Percentiles rank a stretch among this genome's conserved stretches.
Evolutionary conservation across 2,888 invertebrate genomes (phyloP).

Genomic region (Limnephilus lunatus): DNA sequence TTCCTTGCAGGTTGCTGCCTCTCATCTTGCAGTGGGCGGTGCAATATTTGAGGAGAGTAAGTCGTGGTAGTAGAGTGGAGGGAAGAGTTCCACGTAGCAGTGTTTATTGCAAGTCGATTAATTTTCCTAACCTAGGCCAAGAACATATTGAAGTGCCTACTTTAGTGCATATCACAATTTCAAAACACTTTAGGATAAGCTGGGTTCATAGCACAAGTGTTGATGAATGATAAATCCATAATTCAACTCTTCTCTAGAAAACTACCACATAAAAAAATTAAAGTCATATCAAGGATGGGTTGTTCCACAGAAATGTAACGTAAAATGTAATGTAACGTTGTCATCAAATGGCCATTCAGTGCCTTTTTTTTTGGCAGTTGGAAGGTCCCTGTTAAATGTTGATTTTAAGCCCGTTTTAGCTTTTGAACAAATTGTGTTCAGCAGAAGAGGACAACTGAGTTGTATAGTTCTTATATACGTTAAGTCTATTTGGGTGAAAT

Average conservation of each 20-base stretch:
- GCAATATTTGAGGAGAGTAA: neutral
- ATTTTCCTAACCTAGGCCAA: neutral
- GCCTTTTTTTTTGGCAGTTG: too few relatives aligned
- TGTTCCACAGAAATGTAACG: too few relatives aligned
- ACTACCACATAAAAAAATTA: neutral
- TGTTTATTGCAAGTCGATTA: neutral
- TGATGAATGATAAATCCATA: neutral
- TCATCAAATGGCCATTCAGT: too few relatives aligned
- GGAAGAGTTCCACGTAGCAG: neutral
- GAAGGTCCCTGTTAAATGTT: too few relatives aligned
- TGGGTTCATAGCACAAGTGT: neutral
- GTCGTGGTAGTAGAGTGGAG: neutral
- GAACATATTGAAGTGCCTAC: neutral
- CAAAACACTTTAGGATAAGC: neutral
- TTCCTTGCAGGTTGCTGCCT: neutral
- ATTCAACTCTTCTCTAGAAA: neutral
- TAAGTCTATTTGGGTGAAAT: too few relatives aligned
- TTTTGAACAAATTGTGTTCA: too few relatives aligned
- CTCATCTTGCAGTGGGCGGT: neutral
- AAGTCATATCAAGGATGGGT: neutral
- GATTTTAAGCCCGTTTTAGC: too few relatives aligned
- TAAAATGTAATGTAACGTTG: too few relatives aligned
- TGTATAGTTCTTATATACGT: too few relatives aligned
- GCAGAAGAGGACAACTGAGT: too few relatives aligned
- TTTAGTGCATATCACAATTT: neutral